These are phyloP conservation scores for Podocnemis expansa DNA, from an alignment of 2,113 vertebrate genomes.

Conservation along the genomic window DNA sequence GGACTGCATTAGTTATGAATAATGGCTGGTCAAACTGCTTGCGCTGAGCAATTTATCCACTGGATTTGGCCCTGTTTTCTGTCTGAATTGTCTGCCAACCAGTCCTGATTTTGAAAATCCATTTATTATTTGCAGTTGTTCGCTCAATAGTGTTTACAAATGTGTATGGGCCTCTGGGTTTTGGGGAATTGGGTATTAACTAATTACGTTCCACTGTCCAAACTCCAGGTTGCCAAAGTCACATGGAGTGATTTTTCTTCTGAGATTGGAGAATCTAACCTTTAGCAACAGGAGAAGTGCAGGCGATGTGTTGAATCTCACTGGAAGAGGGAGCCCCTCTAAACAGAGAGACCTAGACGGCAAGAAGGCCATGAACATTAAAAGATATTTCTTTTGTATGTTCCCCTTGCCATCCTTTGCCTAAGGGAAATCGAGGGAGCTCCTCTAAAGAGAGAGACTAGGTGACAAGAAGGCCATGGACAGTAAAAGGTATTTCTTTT, in stretches of 20 bases:
- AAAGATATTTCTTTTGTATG: neutral
- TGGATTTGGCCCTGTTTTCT: constrained; percentile 64
- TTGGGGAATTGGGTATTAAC: neutral
- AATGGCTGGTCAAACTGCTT: constrained; percentile 68
- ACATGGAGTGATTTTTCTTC: no score
- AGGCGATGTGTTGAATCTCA: neutral
- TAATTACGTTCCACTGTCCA: neutral
- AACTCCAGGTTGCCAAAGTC: neutral
- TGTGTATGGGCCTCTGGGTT: constrained; percentile 28
- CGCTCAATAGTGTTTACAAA: constrained; percentile 44
- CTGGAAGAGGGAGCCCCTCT: neutral
- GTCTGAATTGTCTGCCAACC: constrained; percentile 69
- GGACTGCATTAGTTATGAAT: constrained; percentile 72
- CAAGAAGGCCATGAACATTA: neutral
- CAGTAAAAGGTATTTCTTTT: neutral
- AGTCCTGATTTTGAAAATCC: constrained; percentile 66
- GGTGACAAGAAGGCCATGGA: neutral
- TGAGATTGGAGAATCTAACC: neutral
- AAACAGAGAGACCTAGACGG: neutral
- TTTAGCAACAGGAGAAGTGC: fast-evolving
- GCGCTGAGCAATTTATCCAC: constrained; percentile 72
- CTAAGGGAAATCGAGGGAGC: neutral
- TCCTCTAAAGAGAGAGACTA: no score
- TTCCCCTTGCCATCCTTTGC: constrained; percentile 11
- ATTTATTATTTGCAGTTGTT: constrained; percentile 8